Conservation (phyloP, 2,113 vertebrate species). For the Eonycteris spelaea region DNA sequence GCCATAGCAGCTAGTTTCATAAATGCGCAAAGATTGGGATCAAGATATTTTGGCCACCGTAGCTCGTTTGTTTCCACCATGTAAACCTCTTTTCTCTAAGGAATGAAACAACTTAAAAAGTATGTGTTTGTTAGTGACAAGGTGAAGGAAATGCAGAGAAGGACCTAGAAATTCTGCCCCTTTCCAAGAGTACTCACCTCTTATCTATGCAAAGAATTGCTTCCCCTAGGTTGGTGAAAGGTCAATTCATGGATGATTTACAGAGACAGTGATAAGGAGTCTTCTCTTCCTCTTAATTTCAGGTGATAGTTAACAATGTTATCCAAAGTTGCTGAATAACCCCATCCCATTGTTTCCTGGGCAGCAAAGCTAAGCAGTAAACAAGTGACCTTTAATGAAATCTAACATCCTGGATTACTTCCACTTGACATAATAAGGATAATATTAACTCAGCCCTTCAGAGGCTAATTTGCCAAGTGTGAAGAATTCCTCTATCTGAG, state of each 20-base stretch:
- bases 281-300: neutral
- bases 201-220: neutral
- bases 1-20: neutral
- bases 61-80: neutral
- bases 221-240: neutral
- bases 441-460: neutral
- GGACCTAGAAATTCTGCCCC: neutral
- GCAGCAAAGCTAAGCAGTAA: neutral
- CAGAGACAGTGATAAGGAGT: neutral
- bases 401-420: neutral
- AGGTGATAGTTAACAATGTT: neutral
- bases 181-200: neutral
- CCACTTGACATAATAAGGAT: neutral
- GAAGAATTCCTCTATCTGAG: slow-evolving; percentile 9
- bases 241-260: neutral
- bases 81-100: neutral
- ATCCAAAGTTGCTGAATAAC: neutral
- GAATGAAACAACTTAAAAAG: neutral
- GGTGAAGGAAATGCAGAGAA: neutral
- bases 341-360: neutral
- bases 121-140: neutral
- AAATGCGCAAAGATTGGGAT: neutral
- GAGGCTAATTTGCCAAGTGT: slow-evolving; percentile 5
- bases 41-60: neutral
- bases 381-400: neutral